Percentiles rank a stretch among this genome's conserved stretches.
phyloP scores from a whole-genome alignment of 2,113 vertebrate species.

The Excalfactoria chinensis region DNA sequence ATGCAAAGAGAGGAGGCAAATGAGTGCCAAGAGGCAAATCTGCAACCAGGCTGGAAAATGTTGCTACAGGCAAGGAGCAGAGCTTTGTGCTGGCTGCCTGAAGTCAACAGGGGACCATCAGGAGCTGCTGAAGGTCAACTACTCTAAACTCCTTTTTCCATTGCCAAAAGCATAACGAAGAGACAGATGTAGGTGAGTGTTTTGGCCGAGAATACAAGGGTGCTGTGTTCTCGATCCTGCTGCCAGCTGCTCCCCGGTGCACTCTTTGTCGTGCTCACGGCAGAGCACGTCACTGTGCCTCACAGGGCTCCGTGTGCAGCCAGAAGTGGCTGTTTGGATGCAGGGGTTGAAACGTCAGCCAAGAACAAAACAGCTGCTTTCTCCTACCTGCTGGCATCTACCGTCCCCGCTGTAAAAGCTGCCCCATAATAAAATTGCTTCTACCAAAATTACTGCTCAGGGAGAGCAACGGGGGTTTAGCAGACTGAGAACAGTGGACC shows the following conservation, averaged over 20 bases:
- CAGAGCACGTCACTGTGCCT: neutral
- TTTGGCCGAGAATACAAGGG: neutral
- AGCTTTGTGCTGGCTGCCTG: neutral
- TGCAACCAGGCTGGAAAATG: neutral
- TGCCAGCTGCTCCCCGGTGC: neutral
- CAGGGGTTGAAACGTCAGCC: neutral
- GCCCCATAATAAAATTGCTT: fast-evolving
- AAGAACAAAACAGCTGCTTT: neutral
- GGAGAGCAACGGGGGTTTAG: neutral
- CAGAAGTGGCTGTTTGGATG: fast-evolving
- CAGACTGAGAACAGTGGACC: fast-evolving
- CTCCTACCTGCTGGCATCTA: neutral
- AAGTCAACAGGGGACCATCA: neutral
- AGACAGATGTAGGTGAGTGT: neutral
- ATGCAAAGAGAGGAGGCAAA: neutral
- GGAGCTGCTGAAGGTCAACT: neutral
- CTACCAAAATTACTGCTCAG: neutral
- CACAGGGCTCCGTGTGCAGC: fast-evolving
- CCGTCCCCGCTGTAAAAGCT: neutral
- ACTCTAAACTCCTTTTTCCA: neutral
- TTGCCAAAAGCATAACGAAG: neutral
- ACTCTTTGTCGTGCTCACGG: neutral
- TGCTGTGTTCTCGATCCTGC: fast-evolving
- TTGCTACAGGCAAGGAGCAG: neutral
- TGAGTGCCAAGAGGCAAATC: neutral